Evolutionary conservation across 2,888 invertebrate species (phyloP).

Genomic region (Empis livida): DNA sequence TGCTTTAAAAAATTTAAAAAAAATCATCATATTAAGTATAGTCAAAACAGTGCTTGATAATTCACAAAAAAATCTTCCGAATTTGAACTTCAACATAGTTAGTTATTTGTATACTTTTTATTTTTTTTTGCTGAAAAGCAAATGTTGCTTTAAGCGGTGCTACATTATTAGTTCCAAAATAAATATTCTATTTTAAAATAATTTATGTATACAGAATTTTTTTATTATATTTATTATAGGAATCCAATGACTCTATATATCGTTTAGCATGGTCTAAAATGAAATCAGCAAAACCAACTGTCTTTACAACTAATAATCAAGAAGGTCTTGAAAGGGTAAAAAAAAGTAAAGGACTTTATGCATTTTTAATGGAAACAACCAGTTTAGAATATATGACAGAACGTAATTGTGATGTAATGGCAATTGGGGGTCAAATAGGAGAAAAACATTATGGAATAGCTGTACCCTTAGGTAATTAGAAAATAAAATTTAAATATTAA

Average conservation of each 20-base stretch:
- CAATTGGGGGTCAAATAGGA: conserved; percentile 69
- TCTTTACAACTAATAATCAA: conserved; percentile 62
- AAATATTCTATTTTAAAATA: too few species aligned
- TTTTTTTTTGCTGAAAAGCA: too few species aligned
- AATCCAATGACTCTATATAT: conserved; percentile 73
- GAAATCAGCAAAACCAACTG: conserved; percentile 66
- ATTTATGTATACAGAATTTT: too few species aligned
- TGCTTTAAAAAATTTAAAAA: too few species aligned
- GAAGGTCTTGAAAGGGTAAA: conserved; percentile 76
- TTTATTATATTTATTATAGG: too few species aligned
- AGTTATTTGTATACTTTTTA: too few species aligned
- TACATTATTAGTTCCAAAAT: too few species aligned
- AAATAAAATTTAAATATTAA: neutral
- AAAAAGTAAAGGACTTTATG: conserved; percentile 63
- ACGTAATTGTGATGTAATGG: conserved; percentile 64
- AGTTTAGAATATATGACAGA: conserved; percentile 82
- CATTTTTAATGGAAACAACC: conserved; percentile 93
- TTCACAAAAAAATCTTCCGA: too few species aligned
- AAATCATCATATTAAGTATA: too few species aligned
- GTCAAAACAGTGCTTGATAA: too few species aligned
- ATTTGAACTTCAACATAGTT: too few species aligned
- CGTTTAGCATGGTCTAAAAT: conserved; percentile 84
- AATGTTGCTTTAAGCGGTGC: too few species aligned
- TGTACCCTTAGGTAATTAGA: conserved; percentile 65
- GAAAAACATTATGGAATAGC: conserved; percentile 91